phyloP scores from a whole-genome alignment of 2,113 vertebrate species.

The Amblyopsis rosae region DNA sequence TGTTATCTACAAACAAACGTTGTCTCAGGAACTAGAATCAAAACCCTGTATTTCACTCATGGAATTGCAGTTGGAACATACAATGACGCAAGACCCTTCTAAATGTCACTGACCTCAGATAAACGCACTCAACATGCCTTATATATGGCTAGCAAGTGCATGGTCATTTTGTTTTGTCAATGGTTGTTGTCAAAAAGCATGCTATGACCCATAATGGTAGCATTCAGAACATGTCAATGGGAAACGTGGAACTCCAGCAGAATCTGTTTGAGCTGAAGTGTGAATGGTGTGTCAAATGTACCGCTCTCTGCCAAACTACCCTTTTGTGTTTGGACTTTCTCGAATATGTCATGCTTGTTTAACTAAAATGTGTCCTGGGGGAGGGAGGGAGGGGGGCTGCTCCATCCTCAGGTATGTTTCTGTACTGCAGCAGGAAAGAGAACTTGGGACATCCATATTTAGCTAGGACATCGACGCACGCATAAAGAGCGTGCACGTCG shows the following conservation, averaged over 20 bases:
- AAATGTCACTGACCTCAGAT: constrained; percentile 8
- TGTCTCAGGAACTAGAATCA: no score
- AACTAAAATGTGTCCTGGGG: background rate
- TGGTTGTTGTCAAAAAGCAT: constrained; percentile 51
- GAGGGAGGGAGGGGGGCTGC: background rate
- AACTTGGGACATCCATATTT: background rate
- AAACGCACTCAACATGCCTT: background rate
- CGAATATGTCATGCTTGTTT: constrained; percentile 42
- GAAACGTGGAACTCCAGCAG: background rate
- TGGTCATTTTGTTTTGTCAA: constrained; percentile 45
- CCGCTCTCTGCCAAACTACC: constrained; percentile 8
- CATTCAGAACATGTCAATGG: constrained; percentile 2
- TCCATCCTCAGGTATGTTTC: constrained; percentile 36
- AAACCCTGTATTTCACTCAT: no score
- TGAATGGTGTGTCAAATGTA: background rate
- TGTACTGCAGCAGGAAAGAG: background rate
- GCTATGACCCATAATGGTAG: constrained; percentile 30
- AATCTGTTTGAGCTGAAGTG: background rate
- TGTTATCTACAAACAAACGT: no score
- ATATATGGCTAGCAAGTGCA: constrained; percentile 42
- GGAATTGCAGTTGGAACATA: no score
- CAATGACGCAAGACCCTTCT: no score
- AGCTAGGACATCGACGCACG: background rate
- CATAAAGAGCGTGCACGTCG: background rate
- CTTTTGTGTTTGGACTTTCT: constrained; percentile 11